These are phyloP conservation scores for Reticulitermes speratus DNA, from an alignment of 1,140 invertebrate genomes.

Conservation along the genomic window DNA sequence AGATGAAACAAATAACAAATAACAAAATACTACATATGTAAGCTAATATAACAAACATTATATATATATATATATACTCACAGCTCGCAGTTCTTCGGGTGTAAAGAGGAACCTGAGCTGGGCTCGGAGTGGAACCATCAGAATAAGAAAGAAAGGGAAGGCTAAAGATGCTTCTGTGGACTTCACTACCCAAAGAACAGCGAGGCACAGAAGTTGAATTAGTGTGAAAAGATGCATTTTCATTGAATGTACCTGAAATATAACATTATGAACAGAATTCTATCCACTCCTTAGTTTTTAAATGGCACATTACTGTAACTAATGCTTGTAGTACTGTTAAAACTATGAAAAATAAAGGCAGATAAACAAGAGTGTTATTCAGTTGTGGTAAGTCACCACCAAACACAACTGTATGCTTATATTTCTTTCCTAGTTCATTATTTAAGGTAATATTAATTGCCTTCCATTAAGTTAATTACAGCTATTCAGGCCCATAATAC, in stretches of 20 bases:
- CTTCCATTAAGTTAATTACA: no score
- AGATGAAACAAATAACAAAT: no score
- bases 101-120: constrained; percentile 74
- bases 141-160: constrained; percentile 88
- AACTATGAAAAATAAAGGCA: no score
- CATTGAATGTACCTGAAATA: constrained; percentile 74
- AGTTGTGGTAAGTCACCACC: no score
- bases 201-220: constrained; percentile 78
- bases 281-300: background rate
- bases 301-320: background rate
- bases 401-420: no score
- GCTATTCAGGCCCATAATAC: no score
- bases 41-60: background rate
- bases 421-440: no score
- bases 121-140: constrained; percentile 84
- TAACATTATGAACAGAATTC: background rate
- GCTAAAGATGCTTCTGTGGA: constrained; percentile 82
- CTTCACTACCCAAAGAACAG: constrained; percentile 82
- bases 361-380: no score
- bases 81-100: constrained; percentile 74
- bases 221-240: constrained; percentile 92
- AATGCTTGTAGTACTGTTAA: background rate
- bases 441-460: no score
- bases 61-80: constrained; percentile 51
- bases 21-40: no score